phyloP scores from a whole-genome alignment of 2,113 vertebrate genomes.

The Chaenogobius annularis region DNA sequence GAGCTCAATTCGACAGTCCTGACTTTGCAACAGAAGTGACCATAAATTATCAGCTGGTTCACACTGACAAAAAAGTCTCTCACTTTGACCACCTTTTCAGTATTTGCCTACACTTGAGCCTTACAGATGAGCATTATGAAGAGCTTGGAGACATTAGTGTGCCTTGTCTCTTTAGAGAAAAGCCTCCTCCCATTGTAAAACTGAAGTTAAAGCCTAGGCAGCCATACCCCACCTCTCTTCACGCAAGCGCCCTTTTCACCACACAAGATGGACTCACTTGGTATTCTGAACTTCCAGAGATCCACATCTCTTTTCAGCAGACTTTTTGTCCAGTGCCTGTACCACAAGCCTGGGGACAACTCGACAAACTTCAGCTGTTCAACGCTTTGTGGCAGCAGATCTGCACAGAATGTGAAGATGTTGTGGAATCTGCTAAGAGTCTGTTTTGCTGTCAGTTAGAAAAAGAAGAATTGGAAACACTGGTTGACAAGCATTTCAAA shows the following conservation, averaged over 20 bases:
- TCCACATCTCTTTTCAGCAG: slow-evolving; percentile 77
- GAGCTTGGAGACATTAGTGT: slow-evolving; percentile 75
- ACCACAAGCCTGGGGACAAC: slow-evolving; percentile 29
- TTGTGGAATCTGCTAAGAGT: slow-evolving; percentile 58
- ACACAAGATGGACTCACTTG: slow-evolving; percentile 77
- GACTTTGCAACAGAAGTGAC: slow-evolving; percentile 65
- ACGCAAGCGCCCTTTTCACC: slow-evolving; percentile 77
- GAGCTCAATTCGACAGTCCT: slow-evolving; percentile 60
- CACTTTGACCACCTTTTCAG: slow-evolving; percentile 78
- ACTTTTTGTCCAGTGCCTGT: slow-evolving; percentile 77
- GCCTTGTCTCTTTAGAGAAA: slow-evolving; percentile 74
- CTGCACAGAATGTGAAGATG: slow-evolving; percentile 16
- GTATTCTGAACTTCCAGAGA: slow-evolving; percentile 72
- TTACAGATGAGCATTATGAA: slow-evolving; percentile 71
- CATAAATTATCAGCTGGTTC: slow-evolving; percentile 71
- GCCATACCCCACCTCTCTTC: slow-evolving; percentile 76
- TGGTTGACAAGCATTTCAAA: slow-evolving; percentile 75
- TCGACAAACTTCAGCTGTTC: slow-evolving; percentile 64
- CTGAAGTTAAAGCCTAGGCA: slow-evolving; percentile 76
- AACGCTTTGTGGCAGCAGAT: slow-evolving; percentile 77
- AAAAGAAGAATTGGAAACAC: slow-evolving; percentile 43
- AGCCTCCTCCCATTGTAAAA: slow-evolving; percentile 54
- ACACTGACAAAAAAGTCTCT: slow-evolving; percentile 37
- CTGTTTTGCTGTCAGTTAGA: slow-evolving; percentile 79
- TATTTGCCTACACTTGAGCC: slow-evolving; percentile 79